phyloP scores from a whole-genome alignment of 2,113 vertebrate species.

The Nesoenas mayeri region DNA sequence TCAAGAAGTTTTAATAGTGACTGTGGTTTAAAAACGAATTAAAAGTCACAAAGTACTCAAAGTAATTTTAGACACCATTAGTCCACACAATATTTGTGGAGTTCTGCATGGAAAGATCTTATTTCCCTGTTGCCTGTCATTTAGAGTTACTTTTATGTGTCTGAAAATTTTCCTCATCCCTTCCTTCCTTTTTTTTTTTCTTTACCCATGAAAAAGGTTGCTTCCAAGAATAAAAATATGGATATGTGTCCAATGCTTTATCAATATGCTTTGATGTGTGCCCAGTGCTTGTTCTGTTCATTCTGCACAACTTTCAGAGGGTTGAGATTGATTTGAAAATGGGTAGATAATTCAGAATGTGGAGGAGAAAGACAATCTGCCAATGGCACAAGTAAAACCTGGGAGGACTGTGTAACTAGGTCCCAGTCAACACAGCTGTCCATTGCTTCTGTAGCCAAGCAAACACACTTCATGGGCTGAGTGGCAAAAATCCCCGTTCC shows the following conservation, averaged over 20 bases:
- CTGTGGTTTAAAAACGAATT: conserved; percentile 25
- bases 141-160: background rate
- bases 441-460: background rate
- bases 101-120: conserved; percentile 22
- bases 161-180: background rate
- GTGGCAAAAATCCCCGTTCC: background rate
- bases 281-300: background rate
- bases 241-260: background rate
- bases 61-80: conserved; percentile 54
- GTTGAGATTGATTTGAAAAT: background rate
- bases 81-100: background rate
- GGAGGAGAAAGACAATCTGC: background rate
- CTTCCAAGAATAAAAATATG: background rate
- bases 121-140: conserved; percentile 9
- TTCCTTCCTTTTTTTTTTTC: background rate
- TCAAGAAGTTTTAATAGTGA: conserved; percentile 35
- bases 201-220: background rate
- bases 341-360: background rate
- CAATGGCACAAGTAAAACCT: background rate
- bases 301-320: background rate
- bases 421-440: background rate
- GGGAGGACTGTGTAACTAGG: background rate
- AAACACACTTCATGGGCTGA: background rate
- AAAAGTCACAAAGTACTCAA: conserved; percentile 7
- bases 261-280: background rate